Evolutionary conservation across 1,140 invertebrate species (phyloP).

Genomic region (Colletes gigas): DNA sequence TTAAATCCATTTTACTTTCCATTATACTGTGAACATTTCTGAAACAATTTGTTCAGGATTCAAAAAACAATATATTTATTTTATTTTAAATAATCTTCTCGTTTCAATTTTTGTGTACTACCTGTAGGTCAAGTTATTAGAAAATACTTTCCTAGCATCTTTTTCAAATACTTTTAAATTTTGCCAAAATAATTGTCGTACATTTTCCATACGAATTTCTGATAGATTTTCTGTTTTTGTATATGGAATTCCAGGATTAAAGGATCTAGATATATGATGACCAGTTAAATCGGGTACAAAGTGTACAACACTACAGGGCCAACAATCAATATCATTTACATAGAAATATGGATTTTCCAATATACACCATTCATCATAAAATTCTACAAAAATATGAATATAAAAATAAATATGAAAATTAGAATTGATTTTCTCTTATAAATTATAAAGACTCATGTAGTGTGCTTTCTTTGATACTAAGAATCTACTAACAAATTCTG

Average conservation of each 20-base stretch:
- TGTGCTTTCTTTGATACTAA: too few species aligned
- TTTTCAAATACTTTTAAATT: slow-evolving; percentile 81
- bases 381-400: slow-evolving; percentile 81
- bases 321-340: slow-evolving; percentile 88
- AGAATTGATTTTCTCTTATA: neutral
- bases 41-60: neutral
- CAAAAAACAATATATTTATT: neutral
- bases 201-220: slow-evolving; percentile 66
- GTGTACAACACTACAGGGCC: slow-evolving; percentile 86
- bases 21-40: slow-evolving; percentile 72
- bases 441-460: too few species aligned
- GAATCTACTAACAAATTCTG: too few species aligned
- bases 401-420: slow-evolving; percentile 2
- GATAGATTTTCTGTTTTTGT: slow-evolving; percentile 62
- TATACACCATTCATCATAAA: slow-evolving; percentile 90
- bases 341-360: slow-evolving; percentile 89
- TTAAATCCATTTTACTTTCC: slow-evolving; percentile 64
- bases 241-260: slow-evolving; percentile 76
- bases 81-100: neutral
- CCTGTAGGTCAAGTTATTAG: slow-evolving; percentile 77
- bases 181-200: slow-evolving; percentile 79
- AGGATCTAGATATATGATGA: slow-evolving; percentile 70
- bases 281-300: slow-evolving; percentile 82
- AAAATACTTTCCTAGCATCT: slow-evolving; percentile 81
- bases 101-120: slow-evolving; percentile 15